Evolutionary conservation across 2,113 vertebrate species (phyloP).

Genomic region (Mixornis gularis): DNA sequence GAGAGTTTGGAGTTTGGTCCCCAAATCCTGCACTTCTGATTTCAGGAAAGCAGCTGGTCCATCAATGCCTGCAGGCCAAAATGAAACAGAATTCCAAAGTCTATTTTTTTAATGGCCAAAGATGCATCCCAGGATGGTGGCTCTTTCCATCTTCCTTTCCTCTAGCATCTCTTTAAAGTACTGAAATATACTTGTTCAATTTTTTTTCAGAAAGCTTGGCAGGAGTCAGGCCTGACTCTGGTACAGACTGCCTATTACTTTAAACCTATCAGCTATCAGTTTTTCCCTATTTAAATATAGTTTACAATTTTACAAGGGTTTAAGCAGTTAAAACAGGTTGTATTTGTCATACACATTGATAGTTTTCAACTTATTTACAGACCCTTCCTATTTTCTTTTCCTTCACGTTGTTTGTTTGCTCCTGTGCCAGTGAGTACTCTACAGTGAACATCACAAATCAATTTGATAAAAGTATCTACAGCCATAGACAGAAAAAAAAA

Average conservation of each 20-base stretch:
- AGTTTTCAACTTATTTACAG: neutral
- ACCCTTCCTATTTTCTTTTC: neutral
- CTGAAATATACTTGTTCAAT: neutral
- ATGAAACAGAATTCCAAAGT: neutral
- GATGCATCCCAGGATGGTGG: neutral
- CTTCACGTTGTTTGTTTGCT: neutral
- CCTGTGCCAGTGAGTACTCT: neutral
- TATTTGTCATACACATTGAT: neutral
- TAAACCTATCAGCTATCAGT: neutral
- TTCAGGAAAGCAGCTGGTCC: conserved; percentile 84
- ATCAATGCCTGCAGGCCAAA: conserved; percentile 78
- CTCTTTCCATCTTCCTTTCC: neutral
- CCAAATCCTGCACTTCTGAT: conserved; percentile 74
- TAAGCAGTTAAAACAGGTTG: neutral
- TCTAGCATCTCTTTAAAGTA: neutral
- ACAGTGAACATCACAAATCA: neutral
- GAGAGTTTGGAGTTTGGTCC: conserved; percentile 73
- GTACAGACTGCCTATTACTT: neutral
- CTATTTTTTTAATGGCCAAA: neutral
- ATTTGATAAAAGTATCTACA: neutral
- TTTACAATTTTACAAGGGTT: neutral
- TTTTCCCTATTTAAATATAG: neutral
- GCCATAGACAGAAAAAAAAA: neutral
- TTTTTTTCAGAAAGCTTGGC: neutral
- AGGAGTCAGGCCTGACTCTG: neutral